These are phyloP conservation scores for Hedya salicella DNA, from an alignment of 2,888 invertebrate genomes.

Conservation along the genomic window DNA sequence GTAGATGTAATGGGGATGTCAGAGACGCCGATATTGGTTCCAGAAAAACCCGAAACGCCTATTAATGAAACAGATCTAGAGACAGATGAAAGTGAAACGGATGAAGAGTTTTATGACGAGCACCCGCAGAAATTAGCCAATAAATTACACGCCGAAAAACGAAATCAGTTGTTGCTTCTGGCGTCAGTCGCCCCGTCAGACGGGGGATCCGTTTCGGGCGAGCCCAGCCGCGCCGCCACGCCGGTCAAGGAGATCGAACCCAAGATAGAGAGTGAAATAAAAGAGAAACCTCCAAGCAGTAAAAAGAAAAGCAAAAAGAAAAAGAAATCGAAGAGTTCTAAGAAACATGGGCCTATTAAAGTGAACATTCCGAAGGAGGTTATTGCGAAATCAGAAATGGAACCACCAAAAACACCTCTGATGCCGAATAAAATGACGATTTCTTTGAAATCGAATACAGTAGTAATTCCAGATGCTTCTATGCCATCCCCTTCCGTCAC, in stretches of 20 bases:
- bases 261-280: constrained; percentile 74
- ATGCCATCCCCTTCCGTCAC: constrained; percentile 50
- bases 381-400: constrained; percentile 66
- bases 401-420: constrained; percentile 56
- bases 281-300: constrained; percentile 66
- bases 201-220: constrained; percentile 84
- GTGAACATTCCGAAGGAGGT: constrained; percentile 86
- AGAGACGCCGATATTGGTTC: constrained; percentile 75
- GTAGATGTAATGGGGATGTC: constrained; percentile 83
- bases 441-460: constrained; percentile 81
- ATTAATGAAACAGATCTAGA: constrained; percentile 93
- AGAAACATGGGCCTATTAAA: constrained; percentile 83
- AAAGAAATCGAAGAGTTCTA: constrained; percentile 80
- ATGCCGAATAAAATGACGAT: constrained; percentile 79
- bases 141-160: constrained; percentile 90
- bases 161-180: constrained; percentile 87
- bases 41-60: constrained; percentile 84
- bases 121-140: constrained; percentile 91
- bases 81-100: constrained; percentile 93
- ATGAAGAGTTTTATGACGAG: constrained; percentile 95
- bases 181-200: constrained; percentile 87
- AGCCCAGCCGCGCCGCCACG: constrained; percentile 87
- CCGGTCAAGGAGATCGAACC: constrained; percentile 73
- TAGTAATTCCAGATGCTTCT: constrained; percentile 76
- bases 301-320: constrained; percentile 88